Conservation (phyloP, 2,888 invertebrate species). For the Onchidella celtica region DNA sequence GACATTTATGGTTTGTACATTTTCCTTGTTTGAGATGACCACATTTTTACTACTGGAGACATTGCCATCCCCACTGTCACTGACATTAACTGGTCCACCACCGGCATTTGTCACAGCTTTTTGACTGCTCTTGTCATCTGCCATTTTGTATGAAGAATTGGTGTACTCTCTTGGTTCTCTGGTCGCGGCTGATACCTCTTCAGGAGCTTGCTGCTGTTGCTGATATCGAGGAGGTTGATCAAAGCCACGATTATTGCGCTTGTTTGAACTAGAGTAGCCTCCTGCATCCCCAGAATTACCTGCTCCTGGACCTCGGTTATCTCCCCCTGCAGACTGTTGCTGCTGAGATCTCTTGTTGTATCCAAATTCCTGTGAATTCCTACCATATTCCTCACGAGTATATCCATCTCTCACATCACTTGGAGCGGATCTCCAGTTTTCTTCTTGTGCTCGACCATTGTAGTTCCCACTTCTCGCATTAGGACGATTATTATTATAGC, state of each 20-base stretch:
- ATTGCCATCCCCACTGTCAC: background rate
- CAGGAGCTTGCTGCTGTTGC: slow-evolving; percentile 31
- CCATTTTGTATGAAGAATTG: slow-evolving; percentile 28
- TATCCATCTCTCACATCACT: slow-evolving; percentile 21
- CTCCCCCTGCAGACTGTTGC: background rate
- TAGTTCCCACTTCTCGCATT: background rate
- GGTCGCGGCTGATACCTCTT: slow-evolving; percentile 4
- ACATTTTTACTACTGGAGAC: slow-evolving; percentile 20
- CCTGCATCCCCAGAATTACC: slow-evolving; percentile 30
- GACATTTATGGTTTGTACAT: slow-evolving; percentile 58
- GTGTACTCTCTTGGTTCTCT: slow-evolving; percentile 42
- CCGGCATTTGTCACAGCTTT: background rate
- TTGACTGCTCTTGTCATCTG: slow-evolving; percentile 15
- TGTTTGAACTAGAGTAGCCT: slow-evolving; percentile 25
- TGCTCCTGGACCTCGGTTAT: background rate
- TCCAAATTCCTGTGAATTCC: background rate
- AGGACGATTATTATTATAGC: background rate
- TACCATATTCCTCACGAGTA: background rate
- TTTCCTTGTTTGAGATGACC: slow-evolving; percentile 58
- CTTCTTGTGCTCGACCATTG: slow-evolving; percentile 8
- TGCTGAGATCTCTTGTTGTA: slow-evolving; percentile 21
- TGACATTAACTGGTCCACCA: background rate
- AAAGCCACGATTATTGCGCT: slow-evolving; percentile 7
- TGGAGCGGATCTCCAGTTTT: slow-evolving; percentile 38
- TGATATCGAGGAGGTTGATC: slow-evolving; percentile 15